phyloP scores from a whole-genome alignment of 2,113 vertebrate species.

The Oceanodroma tethys region DNA sequence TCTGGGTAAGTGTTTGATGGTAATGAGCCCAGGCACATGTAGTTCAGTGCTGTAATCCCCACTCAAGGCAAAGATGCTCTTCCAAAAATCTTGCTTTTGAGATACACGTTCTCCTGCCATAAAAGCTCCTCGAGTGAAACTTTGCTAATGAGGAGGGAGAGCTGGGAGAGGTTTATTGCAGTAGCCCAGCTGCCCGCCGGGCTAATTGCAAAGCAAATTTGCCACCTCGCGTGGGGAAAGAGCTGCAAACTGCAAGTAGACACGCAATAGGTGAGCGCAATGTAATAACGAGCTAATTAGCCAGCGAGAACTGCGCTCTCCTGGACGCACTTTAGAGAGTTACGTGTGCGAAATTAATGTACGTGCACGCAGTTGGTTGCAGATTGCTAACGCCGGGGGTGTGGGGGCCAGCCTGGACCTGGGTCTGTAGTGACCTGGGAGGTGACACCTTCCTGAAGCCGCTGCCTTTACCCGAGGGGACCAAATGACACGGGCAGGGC shows the following conservation, averaged over 20 bases:
- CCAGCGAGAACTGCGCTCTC: background rate
- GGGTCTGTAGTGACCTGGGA: background rate
- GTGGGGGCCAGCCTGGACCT: background rate
- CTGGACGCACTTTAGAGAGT: background rate
- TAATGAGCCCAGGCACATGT: background rate
- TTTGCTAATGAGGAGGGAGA: background rate
- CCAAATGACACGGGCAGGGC: accelerated
- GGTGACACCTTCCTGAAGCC: background rate
- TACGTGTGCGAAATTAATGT: background rate
- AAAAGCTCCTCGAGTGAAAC: background rate
- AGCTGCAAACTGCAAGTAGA: background rate
- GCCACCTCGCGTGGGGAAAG: background rate
- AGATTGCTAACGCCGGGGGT: accelerated
- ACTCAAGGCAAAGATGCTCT: background rate
- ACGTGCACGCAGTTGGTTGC: background rate
- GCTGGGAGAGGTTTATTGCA: background rate
- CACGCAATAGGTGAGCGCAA: background rate
- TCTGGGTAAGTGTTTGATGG: background rate
- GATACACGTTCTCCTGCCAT: background rate
- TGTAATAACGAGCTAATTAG: background rate
- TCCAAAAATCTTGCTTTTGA: background rate
- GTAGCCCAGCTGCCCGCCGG: background rate
- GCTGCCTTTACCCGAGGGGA: accelerated
- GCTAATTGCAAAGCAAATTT: background rate
- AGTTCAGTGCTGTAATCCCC: background rate